Conservation (phyloP, 2,888 invertebrate species). For the Bedellia somnulentella region DNA sequence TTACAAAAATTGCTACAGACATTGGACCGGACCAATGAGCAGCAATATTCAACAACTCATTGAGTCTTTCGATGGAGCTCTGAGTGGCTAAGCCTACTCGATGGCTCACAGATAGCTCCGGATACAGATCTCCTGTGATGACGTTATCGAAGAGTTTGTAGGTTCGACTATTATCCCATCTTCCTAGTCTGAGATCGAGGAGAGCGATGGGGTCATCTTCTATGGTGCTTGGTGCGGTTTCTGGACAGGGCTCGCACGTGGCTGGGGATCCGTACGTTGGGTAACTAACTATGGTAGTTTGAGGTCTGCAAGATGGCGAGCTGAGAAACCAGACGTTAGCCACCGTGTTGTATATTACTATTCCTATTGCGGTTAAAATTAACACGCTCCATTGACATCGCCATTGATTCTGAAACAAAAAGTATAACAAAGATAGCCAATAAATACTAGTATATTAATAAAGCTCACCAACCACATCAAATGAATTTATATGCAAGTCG, state of each 20-base stretch:
- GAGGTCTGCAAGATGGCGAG: slow-evolving; percentile 30
- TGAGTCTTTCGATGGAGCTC: slow-evolving; percentile 79
- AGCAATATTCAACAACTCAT: slow-evolving; percentile 76
- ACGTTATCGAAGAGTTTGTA: slow-evolving; percentile 76
- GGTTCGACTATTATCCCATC: slow-evolving; percentile 72
- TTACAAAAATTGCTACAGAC: slow-evolving; percentile 79
- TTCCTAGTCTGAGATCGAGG: slow-evolving; percentile 67
- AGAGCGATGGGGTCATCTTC: slow-evolving; percentile 54
- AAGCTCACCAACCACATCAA: too few species aligned
- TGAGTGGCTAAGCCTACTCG: slow-evolving; percentile 81
- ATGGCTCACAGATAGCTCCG: slow-evolving; percentile 58
- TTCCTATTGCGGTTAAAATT: slow-evolving; percentile 63
- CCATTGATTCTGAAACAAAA: slow-evolving; percentile 51
- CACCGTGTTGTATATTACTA: slow-evolving; percentile 61
- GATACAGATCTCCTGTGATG: slow-evolving; percentile 67
- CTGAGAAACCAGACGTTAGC: slow-evolving; percentile 43
- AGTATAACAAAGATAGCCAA: too few species aligned
- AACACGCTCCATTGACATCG: slow-evolving; percentile 72
- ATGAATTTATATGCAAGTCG: too few species aligned
- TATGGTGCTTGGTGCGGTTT: slow-evolving; percentile 23
- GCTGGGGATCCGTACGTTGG: slow-evolving; percentile 23
- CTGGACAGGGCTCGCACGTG: slow-evolving; percentile 39
- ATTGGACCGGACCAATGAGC: slow-evolving; percentile 86
- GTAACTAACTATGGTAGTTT: slow-evolving; percentile 17
- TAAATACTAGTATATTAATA: too few species aligned